Evolutionary conservation across 1,140 invertebrate genomes (phyloP).

Genomic region (Nixonia krombeini): DNA sequence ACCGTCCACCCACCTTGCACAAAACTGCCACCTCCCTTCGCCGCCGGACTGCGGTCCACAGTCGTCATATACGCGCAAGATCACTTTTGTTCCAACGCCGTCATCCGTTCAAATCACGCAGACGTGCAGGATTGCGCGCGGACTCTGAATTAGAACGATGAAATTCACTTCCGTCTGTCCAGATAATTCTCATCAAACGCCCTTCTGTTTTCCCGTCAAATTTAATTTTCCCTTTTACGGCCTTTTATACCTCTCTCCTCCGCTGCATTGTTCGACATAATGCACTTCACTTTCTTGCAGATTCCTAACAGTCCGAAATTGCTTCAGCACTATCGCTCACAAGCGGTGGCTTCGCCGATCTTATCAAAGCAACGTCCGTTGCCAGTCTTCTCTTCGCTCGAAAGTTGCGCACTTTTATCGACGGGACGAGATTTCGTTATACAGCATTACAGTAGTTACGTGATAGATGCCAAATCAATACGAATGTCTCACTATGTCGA

Average conservation of each 20-base stretch:
- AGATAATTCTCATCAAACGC: conserved; percentile 11
- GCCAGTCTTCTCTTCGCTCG: too few species aligned
- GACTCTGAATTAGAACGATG: conserved; percentile 13
- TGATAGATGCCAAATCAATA: conserved; percentile 28
- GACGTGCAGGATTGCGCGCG: conserved; percentile 12
- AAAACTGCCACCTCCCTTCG: conserved; percentile 13
- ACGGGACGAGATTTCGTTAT: too few species aligned
- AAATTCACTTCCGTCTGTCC: conserved; percentile 20
- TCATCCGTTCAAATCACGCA: conserved; percentile 47
- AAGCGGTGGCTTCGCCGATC: too few species aligned
- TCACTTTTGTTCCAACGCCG: conserved; percentile 46
- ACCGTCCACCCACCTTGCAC: conserved; percentile 13
- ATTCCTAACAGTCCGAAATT: too few species aligned
- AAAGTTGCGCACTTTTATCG: too few species aligned
- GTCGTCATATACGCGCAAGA: conserved; percentile 34
- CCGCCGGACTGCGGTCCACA: conserved; percentile 14
- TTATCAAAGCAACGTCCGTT: too few species aligned
- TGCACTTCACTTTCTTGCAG: background rate
- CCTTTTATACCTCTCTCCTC: background rate
- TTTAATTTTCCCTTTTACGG: conserved; percentile 1
- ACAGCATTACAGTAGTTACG: conserved; percentile 18
- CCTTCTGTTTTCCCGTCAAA: conserved; percentile 2
- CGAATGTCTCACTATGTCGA: conserved; percentile 26
- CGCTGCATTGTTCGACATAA: background rate
- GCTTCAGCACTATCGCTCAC: too few species aligned